phyloP scores from a whole-genome alignment of 2,888 invertebrate genomes.

The Standfussiana lucernea region DNA sequence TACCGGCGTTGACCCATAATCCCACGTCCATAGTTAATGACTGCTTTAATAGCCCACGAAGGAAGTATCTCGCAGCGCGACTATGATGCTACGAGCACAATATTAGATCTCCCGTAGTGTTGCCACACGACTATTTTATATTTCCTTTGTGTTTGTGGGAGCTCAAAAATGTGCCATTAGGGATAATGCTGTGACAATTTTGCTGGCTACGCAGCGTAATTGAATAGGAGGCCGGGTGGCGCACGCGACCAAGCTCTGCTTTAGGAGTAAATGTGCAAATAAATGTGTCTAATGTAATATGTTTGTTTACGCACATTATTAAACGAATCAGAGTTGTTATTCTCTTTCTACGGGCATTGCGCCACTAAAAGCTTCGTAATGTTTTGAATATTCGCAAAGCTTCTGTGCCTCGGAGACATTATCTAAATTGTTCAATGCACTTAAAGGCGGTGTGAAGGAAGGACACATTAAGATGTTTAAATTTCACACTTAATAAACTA shows the following conservation, averaged over 20 bases:
- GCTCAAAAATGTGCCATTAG: constrained; percentile 87
- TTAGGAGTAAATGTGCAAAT: constrained; percentile 81
- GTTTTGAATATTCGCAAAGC: constrained; percentile 76
- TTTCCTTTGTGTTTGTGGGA: constrained; percentile 83
- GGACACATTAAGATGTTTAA: constrained; percentile 74
- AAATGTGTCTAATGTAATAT: constrained; percentile 82
- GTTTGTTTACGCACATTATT: constrained; percentile 78
- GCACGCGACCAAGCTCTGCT: constrained; percentile 83
- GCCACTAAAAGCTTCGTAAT: constrained; percentile 79
- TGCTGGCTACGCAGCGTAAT: constrained; percentile 84
- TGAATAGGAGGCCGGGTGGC: constrained; percentile 88
- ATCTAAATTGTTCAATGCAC: constrained; percentile 88
- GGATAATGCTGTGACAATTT: constrained; percentile 86
- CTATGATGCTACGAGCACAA: constrained; percentile 77
- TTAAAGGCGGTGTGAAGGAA: constrained; percentile 75
- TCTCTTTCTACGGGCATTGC: constrained; percentile 70
- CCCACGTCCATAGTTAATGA: constrained; percentile 77
- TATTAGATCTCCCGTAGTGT: constrained; percentile 87
- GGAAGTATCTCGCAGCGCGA: constrained; percentile 77
- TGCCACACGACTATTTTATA: constrained; percentile 87
- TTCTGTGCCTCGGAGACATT: constrained; percentile 80
- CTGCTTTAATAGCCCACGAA: constrained; percentile 81
- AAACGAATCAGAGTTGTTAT: constrained; percentile 79
- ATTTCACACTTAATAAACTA: constrained; percentile 75
- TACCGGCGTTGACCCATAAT: constrained; percentile 70